Base-by-base conservation (phyloP, 64 coral and sea anemone genomes). In the Acropora tenuis region DNA sequence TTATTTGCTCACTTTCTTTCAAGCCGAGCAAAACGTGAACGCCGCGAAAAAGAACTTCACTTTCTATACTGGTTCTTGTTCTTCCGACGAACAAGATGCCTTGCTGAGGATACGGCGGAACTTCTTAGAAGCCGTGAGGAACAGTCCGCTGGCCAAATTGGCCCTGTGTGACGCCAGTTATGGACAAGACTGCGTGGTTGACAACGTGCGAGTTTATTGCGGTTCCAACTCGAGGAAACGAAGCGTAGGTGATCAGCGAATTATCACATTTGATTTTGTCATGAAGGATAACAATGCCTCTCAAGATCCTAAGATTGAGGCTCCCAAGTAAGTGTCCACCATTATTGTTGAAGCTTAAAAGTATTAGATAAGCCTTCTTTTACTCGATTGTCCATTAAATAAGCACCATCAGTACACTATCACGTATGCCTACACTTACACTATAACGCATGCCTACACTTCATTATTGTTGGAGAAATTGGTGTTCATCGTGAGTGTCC, bases 231-330 rank as follows among this genome's bases (percentile, higher is more conserved):
- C 82, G 5, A 79, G 83, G 67, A 93, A 71, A 84, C 49, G 88
- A 68, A 65, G 43, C n/a, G 41, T 90, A 44, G 61, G 57, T 8
- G 46, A 75, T 20, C 63, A 97, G 66, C 80, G 95, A 88, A 84
- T 97, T 47, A 97, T 97, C 83, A 90, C 77, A 43, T 91, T 97
- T 46, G 95, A 97, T 48, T 97, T 97, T 57, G 88, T 97, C 41
- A 91, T 97, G 53, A 94, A 82, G 1, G 82, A 94, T 83, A 93
- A 43, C 40, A 91, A 97, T 18, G 88, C 88, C 20, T 78, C 87
- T 8, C 16, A 30, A 20, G 95, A 97, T 84, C 92, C 83, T 1
- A 91, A 88, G 80, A 63, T 9, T 49, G 92, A 94, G 80, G 88
- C 84, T 43, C 16, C 77, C 19, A 97, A 91, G 71, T 73, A 72